Evolutionary conservation across 2,888 invertebrate species (phyloP).

Genomic region (Chalcis sispes): DNA sequence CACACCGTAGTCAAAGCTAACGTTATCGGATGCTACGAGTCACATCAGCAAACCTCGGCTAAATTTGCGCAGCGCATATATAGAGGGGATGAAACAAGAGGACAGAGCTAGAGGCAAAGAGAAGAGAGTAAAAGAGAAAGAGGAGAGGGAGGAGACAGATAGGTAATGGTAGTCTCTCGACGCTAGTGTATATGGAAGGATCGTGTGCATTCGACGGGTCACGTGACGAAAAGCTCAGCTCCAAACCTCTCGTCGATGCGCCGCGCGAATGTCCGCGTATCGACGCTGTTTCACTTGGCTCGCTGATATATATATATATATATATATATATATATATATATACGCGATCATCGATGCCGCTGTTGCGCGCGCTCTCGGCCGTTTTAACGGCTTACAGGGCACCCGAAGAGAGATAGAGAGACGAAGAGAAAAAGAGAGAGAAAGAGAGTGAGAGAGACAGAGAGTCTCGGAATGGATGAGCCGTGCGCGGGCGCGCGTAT

Average conservation of each 20-base stretch:
- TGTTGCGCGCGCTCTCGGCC: slow-evolving; percentile 21
- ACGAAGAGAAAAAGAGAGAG: slow-evolving; percentile 25
- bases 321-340: slow-evolving; percentile 6
- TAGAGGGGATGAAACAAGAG: slow-evolving; percentile 1
- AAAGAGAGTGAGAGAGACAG: slow-evolving; percentile 39
- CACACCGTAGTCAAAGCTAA: background rate
- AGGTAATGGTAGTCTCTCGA: slow-evolving; percentile 4
- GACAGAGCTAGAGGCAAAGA: background rate
- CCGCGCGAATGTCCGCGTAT: slow-evolving; percentile 25
- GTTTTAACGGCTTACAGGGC: slow-evolving; percentile 47
- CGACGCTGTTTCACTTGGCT: slow-evolving; percentile 46
- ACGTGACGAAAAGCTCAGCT: slow-evolving; percentile 46
- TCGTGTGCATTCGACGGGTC: slow-evolving; percentile 39
- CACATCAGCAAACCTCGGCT: background rate
- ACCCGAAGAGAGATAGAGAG: slow-evolving; percentile 20
- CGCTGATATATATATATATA: slow-evolving; percentile 4
- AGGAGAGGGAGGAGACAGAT: background rate
- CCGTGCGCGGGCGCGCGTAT: slow-evolving; percentile 53
- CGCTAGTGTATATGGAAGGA: background rate
- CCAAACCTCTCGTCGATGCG: slow-evolving; percentile 39
- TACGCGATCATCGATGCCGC: background rate
- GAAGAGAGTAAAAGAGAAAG: background rate
- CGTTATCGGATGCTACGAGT: slow-evolving; percentile 32
- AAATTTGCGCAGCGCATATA: background rate
- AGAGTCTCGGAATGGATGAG: slow-evolving; percentile 41